phyloP scores from a whole-genome alignment of 2,113 vertebrate species.

The Callopanchax toddi region DNA sequence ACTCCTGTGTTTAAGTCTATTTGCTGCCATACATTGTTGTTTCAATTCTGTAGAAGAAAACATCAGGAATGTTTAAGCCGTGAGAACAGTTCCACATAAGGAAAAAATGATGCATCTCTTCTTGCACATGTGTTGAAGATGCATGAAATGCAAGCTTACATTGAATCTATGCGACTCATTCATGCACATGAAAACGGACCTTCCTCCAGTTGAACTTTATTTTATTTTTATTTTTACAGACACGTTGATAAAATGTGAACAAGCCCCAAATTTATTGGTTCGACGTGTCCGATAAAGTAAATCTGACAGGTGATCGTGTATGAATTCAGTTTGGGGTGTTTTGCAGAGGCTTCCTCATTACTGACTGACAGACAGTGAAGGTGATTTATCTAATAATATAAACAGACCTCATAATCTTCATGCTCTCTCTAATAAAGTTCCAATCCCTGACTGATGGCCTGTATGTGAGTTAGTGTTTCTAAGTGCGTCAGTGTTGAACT shows the following conservation, averaged over 20 bases:
- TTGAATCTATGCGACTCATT: too few species aligned
- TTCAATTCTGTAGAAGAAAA: too few species aligned
- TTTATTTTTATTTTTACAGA: too few species aligned
- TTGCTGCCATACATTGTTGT: too few species aligned
- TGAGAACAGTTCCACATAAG: too few species aligned
- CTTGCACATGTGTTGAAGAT: too few species aligned
- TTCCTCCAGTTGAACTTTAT: too few species aligned
- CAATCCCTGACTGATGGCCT: constrained; percentile 35
- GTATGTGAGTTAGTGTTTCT: constrained; percentile 19
- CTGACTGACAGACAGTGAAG: constrained; percentile 50
- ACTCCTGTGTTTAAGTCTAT: too few species aligned
- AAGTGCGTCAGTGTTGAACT: background rate
- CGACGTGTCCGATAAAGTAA: background rate
- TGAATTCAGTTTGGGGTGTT: constrained; percentile 5
- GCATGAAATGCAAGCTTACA: too few species aligned
- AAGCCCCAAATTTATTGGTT: background rate
- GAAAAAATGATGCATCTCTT: too few species aligned
- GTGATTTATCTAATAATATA: constrained; percentile 64
- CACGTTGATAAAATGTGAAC: background rate
- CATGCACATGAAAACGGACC: too few species aligned
- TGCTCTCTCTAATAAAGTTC: constrained; percentile 55
- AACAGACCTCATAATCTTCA: constrained; percentile 54
- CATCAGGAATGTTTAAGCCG: too few species aligned
- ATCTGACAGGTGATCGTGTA: background rate
- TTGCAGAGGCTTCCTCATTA: constrained; percentile 51